A percentile compares a stretch with the other conserved stretches of the same genome.
Conservation (phyloP, 2,113 vertebrate genomes). For the Upupa epops region DNA sequence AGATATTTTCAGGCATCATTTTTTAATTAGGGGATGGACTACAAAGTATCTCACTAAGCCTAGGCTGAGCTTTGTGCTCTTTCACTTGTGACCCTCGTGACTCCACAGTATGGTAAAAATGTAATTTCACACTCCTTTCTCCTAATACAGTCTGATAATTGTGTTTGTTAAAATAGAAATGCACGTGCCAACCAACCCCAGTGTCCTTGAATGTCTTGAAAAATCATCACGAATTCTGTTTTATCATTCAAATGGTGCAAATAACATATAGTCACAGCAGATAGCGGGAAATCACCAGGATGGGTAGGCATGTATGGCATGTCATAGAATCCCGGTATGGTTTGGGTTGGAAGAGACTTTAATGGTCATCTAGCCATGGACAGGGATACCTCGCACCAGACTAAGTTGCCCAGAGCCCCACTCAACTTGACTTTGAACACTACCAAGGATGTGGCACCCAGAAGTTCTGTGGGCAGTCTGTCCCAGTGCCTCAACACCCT, state of each 20-base stretch:
- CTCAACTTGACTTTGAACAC: background rate
- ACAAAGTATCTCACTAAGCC: background rate
- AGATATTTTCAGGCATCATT: background rate
- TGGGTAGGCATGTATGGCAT: background rate
- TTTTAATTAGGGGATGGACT: background rate
- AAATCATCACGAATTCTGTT: background rate
- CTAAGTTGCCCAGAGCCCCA: background rate
- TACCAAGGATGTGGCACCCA: background rate
- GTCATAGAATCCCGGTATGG: background rate
- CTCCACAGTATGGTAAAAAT: background rate
- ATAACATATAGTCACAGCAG: background rate
- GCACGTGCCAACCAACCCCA: background rate
- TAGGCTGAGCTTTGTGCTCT: background rate
- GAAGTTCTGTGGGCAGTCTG: background rate
- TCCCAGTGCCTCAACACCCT: background rate
- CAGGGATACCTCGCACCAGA: background rate
- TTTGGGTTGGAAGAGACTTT: background rate
- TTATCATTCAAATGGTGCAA: background rate
- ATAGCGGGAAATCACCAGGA: background rate
- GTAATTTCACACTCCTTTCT: background rate
- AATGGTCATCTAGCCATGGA: background rate
- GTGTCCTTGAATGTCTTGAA: background rate
- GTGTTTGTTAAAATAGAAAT: background rate
- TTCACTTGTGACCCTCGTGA: background rate
- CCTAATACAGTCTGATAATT: rapidly evolving